Conservation (phyloP, 2,888 invertebrate species). For the Griposia aprilina region DNA sequence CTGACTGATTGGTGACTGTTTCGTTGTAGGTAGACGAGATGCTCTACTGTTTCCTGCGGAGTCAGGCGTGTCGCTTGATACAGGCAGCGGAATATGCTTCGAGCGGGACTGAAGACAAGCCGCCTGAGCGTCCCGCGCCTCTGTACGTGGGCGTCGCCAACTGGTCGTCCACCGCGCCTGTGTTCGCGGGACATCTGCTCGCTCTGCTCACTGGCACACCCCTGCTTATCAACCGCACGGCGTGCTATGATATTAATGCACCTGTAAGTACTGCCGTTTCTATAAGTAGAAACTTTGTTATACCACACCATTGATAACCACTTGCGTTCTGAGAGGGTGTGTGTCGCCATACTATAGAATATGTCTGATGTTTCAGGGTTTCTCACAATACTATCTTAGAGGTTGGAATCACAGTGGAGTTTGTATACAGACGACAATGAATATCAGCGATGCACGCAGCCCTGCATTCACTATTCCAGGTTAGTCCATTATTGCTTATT, state of each 20-base stretch:
- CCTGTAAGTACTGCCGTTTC: constrained; percentile 68
- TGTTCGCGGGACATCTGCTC: constrained; percentile 91
- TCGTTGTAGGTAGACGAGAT: constrained; percentile 92
- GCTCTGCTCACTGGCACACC: constrained; percentile 91
- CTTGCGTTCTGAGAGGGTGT: not conserved
- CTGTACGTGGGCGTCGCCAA: constrained; percentile 87
- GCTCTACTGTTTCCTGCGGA: constrained; percentile 94
- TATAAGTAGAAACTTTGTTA: not conserved
- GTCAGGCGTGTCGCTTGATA: constrained; percentile 92
- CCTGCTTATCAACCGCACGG: constrained; percentile 70
- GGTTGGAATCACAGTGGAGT: constrained; percentile 92
- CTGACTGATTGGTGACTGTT: constrained; percentile 3
- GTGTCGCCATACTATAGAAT: not conserved
- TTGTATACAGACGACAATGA: constrained; percentile 94
- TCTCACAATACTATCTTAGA: constrained; percentile 91
- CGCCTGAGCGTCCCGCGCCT: constrained; percentile 67
- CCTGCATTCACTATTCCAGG: constrained; percentile 95
- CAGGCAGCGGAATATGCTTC: constrained; percentile 88
- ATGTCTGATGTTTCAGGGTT: constrained; percentile 77
- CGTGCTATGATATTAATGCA: constrained; percentile 69
- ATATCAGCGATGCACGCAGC: constrained; percentile 94
- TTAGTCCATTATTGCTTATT: constrained; percentile 74
- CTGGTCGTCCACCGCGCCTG: constrained; percentile 87
- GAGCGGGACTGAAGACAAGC: constrained; percentile 72
- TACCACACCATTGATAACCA: not conserved